Evolutionary conservation across 2,888 invertebrate species (phyloP), one percentile per base, ranked within the genome.

Genomic region (Aporophyla nigra): DNA sequence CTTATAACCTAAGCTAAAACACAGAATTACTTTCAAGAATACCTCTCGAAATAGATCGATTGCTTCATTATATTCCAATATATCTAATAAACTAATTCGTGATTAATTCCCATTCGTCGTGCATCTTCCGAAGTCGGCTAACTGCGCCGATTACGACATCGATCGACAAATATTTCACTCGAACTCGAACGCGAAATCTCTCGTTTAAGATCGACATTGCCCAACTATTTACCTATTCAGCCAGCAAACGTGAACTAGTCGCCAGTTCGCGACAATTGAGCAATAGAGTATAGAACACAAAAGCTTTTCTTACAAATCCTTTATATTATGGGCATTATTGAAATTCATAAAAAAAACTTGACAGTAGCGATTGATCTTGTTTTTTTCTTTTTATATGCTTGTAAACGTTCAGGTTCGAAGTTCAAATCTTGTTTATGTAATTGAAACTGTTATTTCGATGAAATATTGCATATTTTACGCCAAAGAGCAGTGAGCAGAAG

Each of bases 211-310:
- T 86, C 82, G 80, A 85, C 53, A 82, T 91, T 91, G 84, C 90
- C 46, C 61, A 90, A 91, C 85, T 87, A 86, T 90, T 92, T 92
- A 88, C 90, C 89, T 91, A 93, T 92, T 93, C 91, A 88, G 85
- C 74, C 85, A 88, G 89, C 90, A 88, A 88, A 87, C 87, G 80
- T 82, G 80, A 76, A 79, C 68, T 71, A 85, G 78, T n/a, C n/a
- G n/a, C n/a, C 68, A 66, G 77, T n/a, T n/a, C n/a, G n/a, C 66
- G 82, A 78, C 72, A 69, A 79, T 77, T 80, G 40, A 79, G 80
- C 75, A 84, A 84, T 75, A 49, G 40, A 63, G 80, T 73, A 80
- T 76, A 59, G 27, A n/a, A 63, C 74, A 85, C 80, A 75, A 83
- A 85, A 76, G 80, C 66, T 85, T 73, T 78, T 75, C 67, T 81